Base-by-base conservation (phyloP, 1,140 invertebrate species). In the Tetragonula clypearis region DNA sequence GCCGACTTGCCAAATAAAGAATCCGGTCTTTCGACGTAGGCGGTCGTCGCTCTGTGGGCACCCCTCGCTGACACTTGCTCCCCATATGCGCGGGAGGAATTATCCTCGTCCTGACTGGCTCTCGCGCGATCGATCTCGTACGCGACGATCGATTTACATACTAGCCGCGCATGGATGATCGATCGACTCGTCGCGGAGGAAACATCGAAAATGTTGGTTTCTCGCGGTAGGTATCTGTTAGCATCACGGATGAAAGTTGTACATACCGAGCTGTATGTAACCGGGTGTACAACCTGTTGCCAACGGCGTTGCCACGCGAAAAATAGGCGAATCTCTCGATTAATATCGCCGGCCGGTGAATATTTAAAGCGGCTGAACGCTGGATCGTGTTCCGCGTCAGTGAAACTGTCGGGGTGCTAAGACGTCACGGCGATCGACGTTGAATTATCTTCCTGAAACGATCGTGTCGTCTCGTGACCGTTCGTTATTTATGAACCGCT, bases 1-100 rank as follows among this genome's bases (percentile, higher is more conserved):
- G 76, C 8, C 71, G 56, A 85, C 82, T 78, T 86, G 87, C 92
- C 92, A 92, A 92, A 92, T 92, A 92, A 87, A 92, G 87, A 92
- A 92, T 75, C 88, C 82, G 65, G 86, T 87, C 87, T 87, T 86
- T 84, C 82, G 83, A 91, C 92, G 91, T 93, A 93, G 91, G 90
- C 90, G 91, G 90, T 91, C 88, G 79, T 5, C 14, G n/a, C 41
- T 53, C 60, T 2, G 65, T 14, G n/a, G 56, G 35, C 72, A 26
- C 2, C 58, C 9, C 65, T n/a, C 49, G 84, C 68, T n/a, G 56
- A 79, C 83, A 65, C 6, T 73, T 8, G 55, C 21, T 12, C 49
- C 56, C 58, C 56, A 2, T 60, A 49, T 56, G 65, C 60, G 85
- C 74, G 79, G 84, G 74, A 84, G 75, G 74, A 83, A 65, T 65